These are phyloP conservation scores for Brenthis ino DNA, from an alignment of 2,888 invertebrate species.

Conservation along the genomic window DNA sequence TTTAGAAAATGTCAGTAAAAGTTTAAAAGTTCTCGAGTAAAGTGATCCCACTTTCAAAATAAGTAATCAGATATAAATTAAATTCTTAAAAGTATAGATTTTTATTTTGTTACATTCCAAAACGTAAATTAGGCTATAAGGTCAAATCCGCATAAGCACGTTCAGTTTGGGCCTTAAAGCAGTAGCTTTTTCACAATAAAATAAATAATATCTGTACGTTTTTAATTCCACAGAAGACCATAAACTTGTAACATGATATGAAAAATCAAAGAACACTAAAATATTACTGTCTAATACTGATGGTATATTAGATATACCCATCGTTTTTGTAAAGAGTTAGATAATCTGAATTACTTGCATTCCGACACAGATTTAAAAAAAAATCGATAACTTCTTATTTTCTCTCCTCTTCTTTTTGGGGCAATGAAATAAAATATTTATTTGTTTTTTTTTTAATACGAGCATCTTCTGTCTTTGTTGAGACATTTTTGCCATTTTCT, in stretches of 20 bases:
- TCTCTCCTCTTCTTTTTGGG: too few relatives aligned
- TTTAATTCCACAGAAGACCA: slow-evolving; percentile 13
- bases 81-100: too few relatives aligned
- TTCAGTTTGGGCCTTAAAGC: background rate
- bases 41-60: too few relatives aligned
- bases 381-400: background rate
- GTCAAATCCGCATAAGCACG: too few relatives aligned
- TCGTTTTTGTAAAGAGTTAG: slow-evolving; percentile 9
- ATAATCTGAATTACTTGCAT: slow-evolving; percentile 32
- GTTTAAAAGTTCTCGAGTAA: too few relatives aligned
- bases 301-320: slow-evolving; percentile 9
- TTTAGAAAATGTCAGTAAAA: too few relatives aligned
- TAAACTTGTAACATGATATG: slow-evolving; percentile 29
- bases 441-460: background rate
- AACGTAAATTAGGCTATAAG: too few relatives aligned
- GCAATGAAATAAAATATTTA: background rate
- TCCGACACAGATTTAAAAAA: slow-evolving; percentile 12
- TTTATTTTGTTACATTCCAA: too few relatives aligned
- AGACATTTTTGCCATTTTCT: background rate
- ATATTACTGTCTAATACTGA: slow-evolving; percentile 14
- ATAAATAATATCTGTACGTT: slow-evolving; percentile 17
- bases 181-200: slow-evolving; percentile 4
- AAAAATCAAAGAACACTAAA: slow-evolving; percentile 25
- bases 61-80: too few relatives aligned
- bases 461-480: background rate